Percentiles rank a stretch among this genome's conserved stretches.
phyloP scores from a whole-genome alignment of 2,888 invertebrate genomes.

The Agonopterix arenella region DNA sequence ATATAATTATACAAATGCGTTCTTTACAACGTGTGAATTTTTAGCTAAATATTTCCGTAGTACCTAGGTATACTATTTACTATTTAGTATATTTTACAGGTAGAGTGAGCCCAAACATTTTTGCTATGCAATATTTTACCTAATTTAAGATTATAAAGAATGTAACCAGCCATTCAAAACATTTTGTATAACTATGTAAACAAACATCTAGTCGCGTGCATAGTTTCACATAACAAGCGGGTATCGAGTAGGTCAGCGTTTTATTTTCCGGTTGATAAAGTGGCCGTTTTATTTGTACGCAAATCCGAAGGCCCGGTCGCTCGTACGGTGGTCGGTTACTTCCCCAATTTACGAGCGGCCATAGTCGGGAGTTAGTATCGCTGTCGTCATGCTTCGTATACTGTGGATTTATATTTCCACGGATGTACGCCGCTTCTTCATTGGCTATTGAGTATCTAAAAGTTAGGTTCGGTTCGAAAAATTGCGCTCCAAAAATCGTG shows the following conservation, averaged over 20 bases:
- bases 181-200: no score
- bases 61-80: no score
- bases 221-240: slow-evolving; percentile 2
- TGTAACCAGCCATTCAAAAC: no score
- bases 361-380: slow-evolving; percentile 57
- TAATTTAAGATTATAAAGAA: no score
- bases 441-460: slow-evolving; percentile 17
- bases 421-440: slow-evolving; percentile 35
- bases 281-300: slow-evolving; percentile 62
- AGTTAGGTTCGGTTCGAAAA: not conserved
- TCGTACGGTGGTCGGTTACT: slow-evolving; percentile 54
- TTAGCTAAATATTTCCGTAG: no score
- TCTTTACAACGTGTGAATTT: no score
- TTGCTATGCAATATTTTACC: no score
- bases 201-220: no score
- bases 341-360: slow-evolving; percentile 58
- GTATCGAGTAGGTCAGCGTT: slow-evolving; percentile 31
- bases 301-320: slow-evolving; percentile 52
- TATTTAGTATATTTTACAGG: no score
- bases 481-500: not conserved
- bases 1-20: no score
- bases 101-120: no score
- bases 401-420: slow-evolving; percentile 55
- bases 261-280: slow-evolving; percentile 58
- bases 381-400: slow-evolving; percentile 65